Evolutionary conservation across 2,113 vertebrate genomes (phyloP), one percentile per base, ranked within the genome.

Genomic region (Climacteris rufus): DNA sequence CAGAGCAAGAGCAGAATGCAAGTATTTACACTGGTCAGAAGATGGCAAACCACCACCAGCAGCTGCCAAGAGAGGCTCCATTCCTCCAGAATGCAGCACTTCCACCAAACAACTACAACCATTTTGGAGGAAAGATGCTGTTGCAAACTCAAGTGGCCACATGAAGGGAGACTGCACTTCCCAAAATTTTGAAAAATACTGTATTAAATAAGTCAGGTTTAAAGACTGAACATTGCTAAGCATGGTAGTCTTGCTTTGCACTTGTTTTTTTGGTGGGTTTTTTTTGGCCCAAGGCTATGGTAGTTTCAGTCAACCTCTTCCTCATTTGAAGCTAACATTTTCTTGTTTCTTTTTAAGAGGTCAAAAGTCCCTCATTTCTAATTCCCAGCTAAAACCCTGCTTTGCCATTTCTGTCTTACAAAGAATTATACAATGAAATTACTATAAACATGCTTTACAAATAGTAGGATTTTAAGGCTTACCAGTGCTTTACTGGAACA

Each of bases 141-240:
- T 3, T 68, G 70, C 44, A 66, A 54, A 42, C 13, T 63, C 3
- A 1, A 40, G 18, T 3, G 5, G 25, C 17, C 1, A 0, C 23
- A 24, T 7, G 11, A 78, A 44, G 16, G 15, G 15, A 87, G 13
- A 25, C 5, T 10, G 18, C 4, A 28, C 33, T 47, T 59, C 4
- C 1, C 15, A 65, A 70, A 50, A 31, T 19, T 79, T 68, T 63
- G 21, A 24, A 31, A 90, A 68, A 79, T 16, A 47, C 5, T 12
- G 5, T 35, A 65, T 37, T 22, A 81, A 60, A 23, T 42, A 64
- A 74, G 30, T 49, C 9, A 65, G 13, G 22, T 53, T 37, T 75
- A 31, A 66, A 70, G 11, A 57, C 0, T 44, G 22, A 53, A 24
- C 11, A 45, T 3, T 60, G 10, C 42, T 57, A 71, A 79, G 30